Conservation (phyloP, 1,140 invertebrate genomes). For the Thereuonema tuberculata region DNA sequence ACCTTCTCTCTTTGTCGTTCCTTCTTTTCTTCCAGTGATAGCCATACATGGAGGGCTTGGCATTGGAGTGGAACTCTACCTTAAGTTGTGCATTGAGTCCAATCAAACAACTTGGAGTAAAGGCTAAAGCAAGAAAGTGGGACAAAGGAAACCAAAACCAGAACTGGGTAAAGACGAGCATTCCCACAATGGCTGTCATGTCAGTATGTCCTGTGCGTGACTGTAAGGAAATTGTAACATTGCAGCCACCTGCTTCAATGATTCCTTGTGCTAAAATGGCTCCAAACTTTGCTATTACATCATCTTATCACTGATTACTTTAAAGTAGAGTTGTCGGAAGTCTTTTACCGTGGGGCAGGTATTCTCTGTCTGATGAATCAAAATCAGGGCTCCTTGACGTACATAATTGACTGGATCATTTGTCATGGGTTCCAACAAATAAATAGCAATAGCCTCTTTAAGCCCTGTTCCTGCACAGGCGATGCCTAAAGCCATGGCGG, state of each 20-base stretch:
- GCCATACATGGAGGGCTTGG: conserved; percentile 85
- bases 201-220: conserved; percentile 96
- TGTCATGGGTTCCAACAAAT: conserved; percentile 92
- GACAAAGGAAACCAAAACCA: conserved; percentile 99
- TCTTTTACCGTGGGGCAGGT: conserved; percentile 82
- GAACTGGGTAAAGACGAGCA: conserved; percentile 95
- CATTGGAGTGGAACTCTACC: conserved; percentile 76
- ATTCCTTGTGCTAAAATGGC: conserved; percentile 95
- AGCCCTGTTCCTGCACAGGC: conserved; percentile 95
- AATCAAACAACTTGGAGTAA: conserved; percentile 91
- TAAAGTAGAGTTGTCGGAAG: conserved; percentile 79
- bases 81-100: conserved; percentile 88
- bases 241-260: conserved; percentile 79
- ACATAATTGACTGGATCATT: conserved; percentile 99
- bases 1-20: conserved; percentile 86
- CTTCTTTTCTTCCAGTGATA: conserved; percentile 97
- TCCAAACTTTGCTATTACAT: conserved; percentile 99
- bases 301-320: conserved; percentile 98
- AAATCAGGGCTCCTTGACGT: conserved; percentile 87
- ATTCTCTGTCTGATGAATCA: conserved; percentile 94
- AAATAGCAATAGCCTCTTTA: conserved; percentile 68
- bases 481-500: conserved; percentile 97
- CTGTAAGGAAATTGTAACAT: conserved; percentile 88
- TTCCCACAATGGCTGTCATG: conserved; percentile 93
- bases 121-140: conserved; percentile 87